These are phyloP conservation scores for Loris lydekkerianus DNA, from an alignment of 2,797 vertebrate species.

Conservation along the genomic window DNA sequence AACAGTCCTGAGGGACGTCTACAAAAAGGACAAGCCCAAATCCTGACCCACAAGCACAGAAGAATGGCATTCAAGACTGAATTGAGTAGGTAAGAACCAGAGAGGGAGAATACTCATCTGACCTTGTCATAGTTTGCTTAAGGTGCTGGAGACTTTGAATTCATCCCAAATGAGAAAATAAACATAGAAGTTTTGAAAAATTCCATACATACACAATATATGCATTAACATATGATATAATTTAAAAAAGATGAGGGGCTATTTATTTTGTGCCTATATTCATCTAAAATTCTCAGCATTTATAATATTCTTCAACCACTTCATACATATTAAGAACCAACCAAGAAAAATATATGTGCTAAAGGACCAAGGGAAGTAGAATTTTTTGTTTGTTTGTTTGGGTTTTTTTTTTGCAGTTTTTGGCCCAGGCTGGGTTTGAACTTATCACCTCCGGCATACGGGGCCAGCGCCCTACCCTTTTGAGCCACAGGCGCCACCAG, in stretches of 20 bases:
- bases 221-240: neutral
- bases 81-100: neutral
- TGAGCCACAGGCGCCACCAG: neutral
- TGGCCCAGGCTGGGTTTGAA: no score
- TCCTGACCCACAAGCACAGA: neutral
- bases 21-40: neutral
- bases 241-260: neutral
- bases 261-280: neutral
- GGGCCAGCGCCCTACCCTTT: no score
- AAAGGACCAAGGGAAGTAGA: neutral
- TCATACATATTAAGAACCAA: conserved; percentile 16
- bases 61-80: neutral
- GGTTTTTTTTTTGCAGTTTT: no score
- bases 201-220: neutral
- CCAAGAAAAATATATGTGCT: conserved; percentile 18
- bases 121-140: neutral
- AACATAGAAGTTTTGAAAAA: neutral
- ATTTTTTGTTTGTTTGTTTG: no score
- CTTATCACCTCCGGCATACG: no score
- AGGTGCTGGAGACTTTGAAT: neutral
- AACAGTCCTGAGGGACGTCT: neutral
- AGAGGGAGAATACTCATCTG: neutral
- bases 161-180: neutral
- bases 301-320: conserved; percentile 2
- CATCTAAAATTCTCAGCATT: neutral